These are phyloP conservation scores for Datnioides undecimradiatus DNA, from an alignment of 2,113 vertebrate species.

Conservation along the genomic window DNA sequence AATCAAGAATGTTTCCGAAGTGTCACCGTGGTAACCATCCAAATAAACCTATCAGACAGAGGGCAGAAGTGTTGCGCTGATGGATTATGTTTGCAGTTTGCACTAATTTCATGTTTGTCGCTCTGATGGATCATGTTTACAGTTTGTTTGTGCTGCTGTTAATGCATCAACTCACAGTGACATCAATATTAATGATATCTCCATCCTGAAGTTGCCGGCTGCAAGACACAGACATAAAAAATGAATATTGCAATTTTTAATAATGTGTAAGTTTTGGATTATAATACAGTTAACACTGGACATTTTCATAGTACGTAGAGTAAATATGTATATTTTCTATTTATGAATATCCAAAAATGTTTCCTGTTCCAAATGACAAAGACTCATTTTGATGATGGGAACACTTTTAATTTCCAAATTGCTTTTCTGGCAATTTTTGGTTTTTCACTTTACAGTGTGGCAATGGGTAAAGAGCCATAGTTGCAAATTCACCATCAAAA, in stretches of 20 bases:
- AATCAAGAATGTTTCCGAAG: constrained; percentile 96
- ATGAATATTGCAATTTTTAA: neutral
- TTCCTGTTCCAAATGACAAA: neutral
- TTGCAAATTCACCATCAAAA: no score
- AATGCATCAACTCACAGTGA: constrained; percentile 89
- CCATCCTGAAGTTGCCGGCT: constrained; percentile 96
- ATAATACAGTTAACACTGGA: neutral
- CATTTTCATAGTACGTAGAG: neutral
- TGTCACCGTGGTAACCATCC: constrained; percentile 98
- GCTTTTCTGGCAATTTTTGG: no score
- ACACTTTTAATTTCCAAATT: no score
- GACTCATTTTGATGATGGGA: neutral
- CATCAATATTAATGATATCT: constrained; percentile 98
- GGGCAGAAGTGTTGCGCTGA: neutral
- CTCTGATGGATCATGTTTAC: neutral
- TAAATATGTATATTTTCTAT: neutral
- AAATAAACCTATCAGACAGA: constrained; percentile 88
- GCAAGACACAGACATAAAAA: constrained; percentile 56
- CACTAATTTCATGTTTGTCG: no score
- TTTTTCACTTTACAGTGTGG: no score
- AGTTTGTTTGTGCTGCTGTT: neutral
- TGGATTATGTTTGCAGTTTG: neutral
- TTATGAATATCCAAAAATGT: neutral
- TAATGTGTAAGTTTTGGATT: neutral
- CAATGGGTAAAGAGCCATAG: no score